Conservation (phyloP, 2,888 invertebrate species). For the Brenthis ino region DNA sequence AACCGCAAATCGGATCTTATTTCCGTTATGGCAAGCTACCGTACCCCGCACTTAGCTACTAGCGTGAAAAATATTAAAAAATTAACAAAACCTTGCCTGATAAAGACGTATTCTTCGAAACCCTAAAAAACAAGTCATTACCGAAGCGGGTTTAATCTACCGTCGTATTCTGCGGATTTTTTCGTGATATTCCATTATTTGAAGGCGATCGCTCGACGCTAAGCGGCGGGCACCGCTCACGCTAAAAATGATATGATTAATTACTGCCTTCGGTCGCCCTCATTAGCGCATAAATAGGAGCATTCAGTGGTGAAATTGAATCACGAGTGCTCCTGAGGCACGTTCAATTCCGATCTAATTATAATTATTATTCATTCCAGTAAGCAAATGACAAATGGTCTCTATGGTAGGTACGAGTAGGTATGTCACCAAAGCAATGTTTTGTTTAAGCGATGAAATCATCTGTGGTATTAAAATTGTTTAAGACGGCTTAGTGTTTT, state of each 20-base stretch:
- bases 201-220: constrained; percentile 67
- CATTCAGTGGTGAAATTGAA: constrained; percentile 79
- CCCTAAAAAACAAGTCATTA: constrained; percentile 83
- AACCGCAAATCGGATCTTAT: constrained; percentile 5
- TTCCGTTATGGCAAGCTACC: constrained; percentile 10
- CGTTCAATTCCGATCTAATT: constrained; percentile 72
- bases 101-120: constrained; percentile 79
- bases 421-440: constrained; percentile 36
- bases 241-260: constrained; percentile 81
- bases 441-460: constrained; percentile 30
- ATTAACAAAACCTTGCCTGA: constrained; percentile 75
- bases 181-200: constrained; percentile 75
- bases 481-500: neutral
- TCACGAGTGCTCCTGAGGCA: constrained; percentile 62
- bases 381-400: constrained; percentile 48
- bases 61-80: constrained; percentile 58
- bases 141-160: constrained; percentile 75
- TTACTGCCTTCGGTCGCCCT: constrained; percentile 73
- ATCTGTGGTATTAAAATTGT: constrained; percentile 4
- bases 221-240: constrained; percentile 67
- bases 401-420: constrained; percentile 32
- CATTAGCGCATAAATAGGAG: constrained; percentile 78
- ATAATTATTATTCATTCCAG: constrained; percentile 69
- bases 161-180: constrained; percentile 68
- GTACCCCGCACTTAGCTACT: constrained; percentile 67